phyloP scores from a whole-genome alignment of 2,113 vertebrate genomes.

The Coreoperca whiteheadi region DNA sequence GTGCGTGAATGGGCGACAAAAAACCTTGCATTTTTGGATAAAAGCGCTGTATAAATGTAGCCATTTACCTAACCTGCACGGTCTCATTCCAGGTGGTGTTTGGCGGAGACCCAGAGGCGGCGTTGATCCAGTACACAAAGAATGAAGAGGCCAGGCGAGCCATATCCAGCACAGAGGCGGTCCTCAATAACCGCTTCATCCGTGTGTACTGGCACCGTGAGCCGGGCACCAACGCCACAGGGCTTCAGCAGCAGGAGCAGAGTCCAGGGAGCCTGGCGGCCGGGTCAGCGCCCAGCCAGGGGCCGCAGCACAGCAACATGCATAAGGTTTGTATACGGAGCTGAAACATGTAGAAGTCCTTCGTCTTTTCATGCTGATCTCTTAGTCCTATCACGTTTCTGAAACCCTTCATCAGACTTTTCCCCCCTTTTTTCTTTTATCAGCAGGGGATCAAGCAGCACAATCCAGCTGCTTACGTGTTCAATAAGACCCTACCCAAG shows the following conservation, averaged over 20 bases:
- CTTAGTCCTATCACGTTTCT: background rate
- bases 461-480: conserved; percentile 90
- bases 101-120: conserved; percentile 93
- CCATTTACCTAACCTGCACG: background rate
- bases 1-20: no score
- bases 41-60: no score
- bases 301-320: conserved; percentile 74
- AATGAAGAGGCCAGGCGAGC: conserved; percentile 95
- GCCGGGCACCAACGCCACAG: conserved; percentile 74
- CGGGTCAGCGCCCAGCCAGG: conserved; percentile 64
- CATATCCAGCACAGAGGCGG: conserved; percentile 94
- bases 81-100: conserved; percentile 90
- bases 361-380: background rate
- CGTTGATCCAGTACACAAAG: conserved; percentile 93
- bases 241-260: conserved; percentile 80
- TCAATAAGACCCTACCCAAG: conserved; percentile 93
- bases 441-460: conserved; percentile 90
- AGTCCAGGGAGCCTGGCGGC: conserved; percentile 68
- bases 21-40: no score
- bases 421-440: background rate
- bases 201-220: conserved; percentile 96
- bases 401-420: background rate
- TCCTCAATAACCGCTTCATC: conserved; percentile 97
- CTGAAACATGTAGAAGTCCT: background rate
- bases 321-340: conserved; percentile 76